These are phyloP conservation scores for Philopotamus ludificatus DNA, from an alignment of 1,140 invertebrate species.

Conservation along the genomic window DNA sequence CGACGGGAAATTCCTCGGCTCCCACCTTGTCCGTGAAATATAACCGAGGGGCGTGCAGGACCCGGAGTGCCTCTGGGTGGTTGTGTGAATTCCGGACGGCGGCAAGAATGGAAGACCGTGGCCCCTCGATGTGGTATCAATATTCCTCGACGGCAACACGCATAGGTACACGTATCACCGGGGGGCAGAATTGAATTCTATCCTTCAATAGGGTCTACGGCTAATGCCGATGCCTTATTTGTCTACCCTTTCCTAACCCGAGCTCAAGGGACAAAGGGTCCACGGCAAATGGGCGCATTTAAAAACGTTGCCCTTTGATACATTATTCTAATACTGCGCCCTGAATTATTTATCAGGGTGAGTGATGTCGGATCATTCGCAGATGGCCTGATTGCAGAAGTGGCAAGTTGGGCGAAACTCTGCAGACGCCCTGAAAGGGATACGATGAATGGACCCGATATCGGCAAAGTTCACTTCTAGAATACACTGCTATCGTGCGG, in stretches of 20 bases:
- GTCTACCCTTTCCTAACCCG: not conserved
- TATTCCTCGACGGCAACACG: not conserved
- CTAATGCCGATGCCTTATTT: slow-evolving; percentile 1
- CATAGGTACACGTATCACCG: not conserved
- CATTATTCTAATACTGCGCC: slow-evolving; percentile 26
- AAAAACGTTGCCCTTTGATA: slow-evolving; percentile 24
- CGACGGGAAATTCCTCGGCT: too few relatives aligned
- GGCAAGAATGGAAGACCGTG: not conserved
- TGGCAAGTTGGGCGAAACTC: too few relatives aligned
- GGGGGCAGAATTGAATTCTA: not conserved
- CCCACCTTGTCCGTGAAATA: too few relatives aligned
- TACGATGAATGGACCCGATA: too few relatives aligned
- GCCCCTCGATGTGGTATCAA: not conserved
- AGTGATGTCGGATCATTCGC: not conserved
- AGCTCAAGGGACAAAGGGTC: not conserved
- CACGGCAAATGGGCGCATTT: slow-evolving; percentile 28
- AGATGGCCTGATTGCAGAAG: not conserved
- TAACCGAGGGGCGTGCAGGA: too few relatives aligned
- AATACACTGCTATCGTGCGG: too few relatives aligned
- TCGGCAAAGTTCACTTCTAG: too few relatives aligned
- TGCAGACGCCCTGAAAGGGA: too few relatives aligned
- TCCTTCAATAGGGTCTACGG: not conserved
- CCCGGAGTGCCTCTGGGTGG: too few relatives aligned
- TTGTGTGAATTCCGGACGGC: not conserved
- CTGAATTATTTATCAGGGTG: slow-evolving; percentile 26